These are phyloP conservation scores for Sternarchorhynchus goeldii DNA, from an alignment of 2,797 vertebrate genomes.

Conservation along the genomic window DNA sequence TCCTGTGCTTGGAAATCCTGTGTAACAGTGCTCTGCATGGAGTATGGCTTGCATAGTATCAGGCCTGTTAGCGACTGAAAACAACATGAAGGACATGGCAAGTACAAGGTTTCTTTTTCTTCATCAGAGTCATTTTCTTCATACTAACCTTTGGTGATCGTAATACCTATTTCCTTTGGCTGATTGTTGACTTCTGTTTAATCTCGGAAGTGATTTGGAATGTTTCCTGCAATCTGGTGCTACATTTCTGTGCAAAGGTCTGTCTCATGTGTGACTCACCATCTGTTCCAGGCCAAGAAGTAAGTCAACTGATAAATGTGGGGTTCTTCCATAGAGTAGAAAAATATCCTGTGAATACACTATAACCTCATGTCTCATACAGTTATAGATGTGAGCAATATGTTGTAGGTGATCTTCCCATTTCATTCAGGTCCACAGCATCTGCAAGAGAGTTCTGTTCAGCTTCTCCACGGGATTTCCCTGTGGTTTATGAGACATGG, in stretches of 20 bases:
- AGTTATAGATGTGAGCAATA: neutral
- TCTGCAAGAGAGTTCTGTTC: conserved; percentile 6
- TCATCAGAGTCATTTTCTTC: neutral
- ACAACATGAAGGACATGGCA: neutral
- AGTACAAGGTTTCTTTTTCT: neutral
- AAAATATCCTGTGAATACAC: neutral
- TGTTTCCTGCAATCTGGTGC: too few species aligned
- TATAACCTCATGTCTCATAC: neutral
- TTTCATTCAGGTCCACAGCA: neutral
- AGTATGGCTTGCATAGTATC: neutral
- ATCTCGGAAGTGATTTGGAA: too few species aligned
- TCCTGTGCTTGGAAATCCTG: neutral
- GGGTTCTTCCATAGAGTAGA: too few species aligned
- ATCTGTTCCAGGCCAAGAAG: too few species aligned
- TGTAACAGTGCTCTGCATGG: neutral
- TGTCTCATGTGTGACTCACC: too few species aligned
- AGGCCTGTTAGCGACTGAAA: neutral
- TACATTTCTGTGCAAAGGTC: too few species aligned
- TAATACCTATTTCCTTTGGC: too few species aligned
- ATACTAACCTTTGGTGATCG: neutral
- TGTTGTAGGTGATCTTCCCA: neutral
- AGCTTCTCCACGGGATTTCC: conserved; percentile 16
- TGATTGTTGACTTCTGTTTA: too few species aligned
- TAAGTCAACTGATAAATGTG: too few species aligned
- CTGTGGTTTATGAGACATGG: conserved; percentile 32